phyloP scores from a whole-genome alignment of 2,888 invertebrate species.

The Rhogogaster chlorosoma region DNA sequence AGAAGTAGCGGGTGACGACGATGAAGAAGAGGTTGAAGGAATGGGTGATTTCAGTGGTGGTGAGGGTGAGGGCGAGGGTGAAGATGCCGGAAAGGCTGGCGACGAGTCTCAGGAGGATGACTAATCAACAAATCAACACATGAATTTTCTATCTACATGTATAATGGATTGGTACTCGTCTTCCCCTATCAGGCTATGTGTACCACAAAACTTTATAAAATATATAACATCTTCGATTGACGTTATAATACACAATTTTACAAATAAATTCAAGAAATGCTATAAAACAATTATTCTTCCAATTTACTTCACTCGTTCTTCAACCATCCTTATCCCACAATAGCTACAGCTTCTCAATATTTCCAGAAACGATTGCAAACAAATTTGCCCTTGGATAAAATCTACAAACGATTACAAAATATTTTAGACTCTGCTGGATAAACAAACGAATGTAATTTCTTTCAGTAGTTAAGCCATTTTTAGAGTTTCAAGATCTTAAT shows the following conservation, averaged over 20 bases:
- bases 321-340: background rate
- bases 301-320: background rate
- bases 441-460: background rate
- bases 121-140: slow-evolving; percentile 60
- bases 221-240: slow-evolving; percentile 46
- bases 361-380: background rate
- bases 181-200: background rate
- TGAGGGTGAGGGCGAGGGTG: slow-evolving; percentile 75
- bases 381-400: too few species aligned
- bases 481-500: background rate
- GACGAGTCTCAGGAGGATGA: slow-evolving; percentile 72
- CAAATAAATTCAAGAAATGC: slow-evolving; percentile 58
- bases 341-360: background rate
- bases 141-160: slow-evolving; percentile 18
- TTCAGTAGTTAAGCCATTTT: background rate
- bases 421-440: background rate
- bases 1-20: slow-evolving; percentile 95
- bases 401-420: background rate
- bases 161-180: slow-evolving; percentile 23
- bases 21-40: slow-evolving; percentile 88
- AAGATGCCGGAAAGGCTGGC: slow-evolving; percentile 71
- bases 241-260: slow-evolving; percentile 60
- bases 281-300: background rate
- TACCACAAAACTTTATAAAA: slow-evolving; percentile 12
- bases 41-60: slow-evolving; percentile 79